Conservation (phyloP, 2,113 vertebrate species). For the Eretmodus cyanostictus region DNA sequence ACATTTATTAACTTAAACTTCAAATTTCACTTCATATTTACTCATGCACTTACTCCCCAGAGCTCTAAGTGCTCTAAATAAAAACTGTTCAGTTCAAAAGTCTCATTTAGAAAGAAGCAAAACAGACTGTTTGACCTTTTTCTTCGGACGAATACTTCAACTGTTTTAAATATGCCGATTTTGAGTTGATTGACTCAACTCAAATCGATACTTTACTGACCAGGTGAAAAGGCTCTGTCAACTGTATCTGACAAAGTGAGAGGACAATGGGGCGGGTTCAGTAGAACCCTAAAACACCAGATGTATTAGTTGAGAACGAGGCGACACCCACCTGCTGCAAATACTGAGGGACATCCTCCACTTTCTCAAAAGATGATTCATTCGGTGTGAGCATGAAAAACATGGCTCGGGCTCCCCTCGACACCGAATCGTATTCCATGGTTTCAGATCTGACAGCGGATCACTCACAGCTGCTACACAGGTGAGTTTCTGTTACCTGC, state of each 20-base stretch:
- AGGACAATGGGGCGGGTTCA: background rate
- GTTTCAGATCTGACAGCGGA: background rate
- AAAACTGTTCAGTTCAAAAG: background rate
- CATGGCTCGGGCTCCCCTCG: conserved; percentile 70
- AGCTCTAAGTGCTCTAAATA: background rate
- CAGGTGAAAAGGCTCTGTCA: background rate
- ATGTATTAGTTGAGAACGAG: background rate
- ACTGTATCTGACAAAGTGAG: background rate
- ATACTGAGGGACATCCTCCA: conserved; percentile 82
- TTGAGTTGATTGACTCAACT: background rate
- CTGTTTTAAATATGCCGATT: background rate
- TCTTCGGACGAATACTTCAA: background rate
- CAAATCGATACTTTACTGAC: background rate
- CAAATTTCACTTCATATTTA: background rate
- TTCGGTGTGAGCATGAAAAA: conserved; percentile 78
- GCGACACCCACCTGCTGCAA: conserved; percentile 77
- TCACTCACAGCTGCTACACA: background rate
- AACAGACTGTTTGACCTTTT: background rate
- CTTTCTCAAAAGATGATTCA: conserved; percentile 75
- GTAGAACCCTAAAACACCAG: background rate
- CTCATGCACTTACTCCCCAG: accelerated
- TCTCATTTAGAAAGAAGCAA: background rate
- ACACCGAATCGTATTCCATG: conserved; percentile 5
- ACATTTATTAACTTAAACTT: background rate
- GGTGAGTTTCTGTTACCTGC: conserved; percentile 1